Percentiles rank a stretch among this genome's conserved stretches.
Evolutionary conservation across 2,888 invertebrate genomes (phyloP).

Genomic region (Luffia ferchaultella): DNA sequence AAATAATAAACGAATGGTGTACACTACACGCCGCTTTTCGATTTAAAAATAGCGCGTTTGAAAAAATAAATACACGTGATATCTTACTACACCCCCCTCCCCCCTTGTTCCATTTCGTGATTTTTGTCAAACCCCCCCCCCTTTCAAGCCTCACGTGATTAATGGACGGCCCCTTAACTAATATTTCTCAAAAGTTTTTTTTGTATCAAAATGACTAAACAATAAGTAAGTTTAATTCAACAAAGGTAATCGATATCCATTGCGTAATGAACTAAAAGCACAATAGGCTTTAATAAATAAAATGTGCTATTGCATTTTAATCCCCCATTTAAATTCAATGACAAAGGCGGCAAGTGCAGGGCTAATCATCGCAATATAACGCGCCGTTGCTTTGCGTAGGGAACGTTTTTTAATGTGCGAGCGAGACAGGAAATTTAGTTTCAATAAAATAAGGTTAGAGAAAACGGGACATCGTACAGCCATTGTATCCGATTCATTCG

Average conservation of each 20-base stretch:
- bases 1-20: too few species aligned
- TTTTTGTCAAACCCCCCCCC: too few species aligned
- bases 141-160: too few species aligned
- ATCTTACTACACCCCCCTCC: too few species aligned
- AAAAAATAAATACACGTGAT: too few species aligned
- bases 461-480: conserved; percentile 24
- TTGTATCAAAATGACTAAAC: too few species aligned
- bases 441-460: conserved; percentile 18
- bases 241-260: conserved; percentile 34
- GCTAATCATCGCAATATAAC: conserved; percentile 66
- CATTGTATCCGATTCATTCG: conserved; percentile 37
- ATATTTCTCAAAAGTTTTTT: too few species aligned
- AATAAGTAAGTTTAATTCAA: too few species aligned
- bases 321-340: conserved; percentile 66
- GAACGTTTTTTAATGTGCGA: conserved; percentile 40
- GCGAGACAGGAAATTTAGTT: conserved; percentile 21
- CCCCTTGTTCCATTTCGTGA: too few species aligned
- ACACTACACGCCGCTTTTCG: too few species aligned
- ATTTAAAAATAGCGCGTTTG: too few species aligned
- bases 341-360: conserved; percentile 52
- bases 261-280: conserved; percentile 49
- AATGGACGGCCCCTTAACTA: too few species aligned
- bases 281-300: conserved; percentile 60
- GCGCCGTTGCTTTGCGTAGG: conserved; percentile 45
- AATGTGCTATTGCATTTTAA: conserved; percentile 49